A percentile compares a stretch with the other conserved stretches of the same genome.
These are phyloP conservation scores for Micropoecilia bifurca DNA, from an alignment of 2,797 vertebrate species.

Conservation along the genomic window DNA sequence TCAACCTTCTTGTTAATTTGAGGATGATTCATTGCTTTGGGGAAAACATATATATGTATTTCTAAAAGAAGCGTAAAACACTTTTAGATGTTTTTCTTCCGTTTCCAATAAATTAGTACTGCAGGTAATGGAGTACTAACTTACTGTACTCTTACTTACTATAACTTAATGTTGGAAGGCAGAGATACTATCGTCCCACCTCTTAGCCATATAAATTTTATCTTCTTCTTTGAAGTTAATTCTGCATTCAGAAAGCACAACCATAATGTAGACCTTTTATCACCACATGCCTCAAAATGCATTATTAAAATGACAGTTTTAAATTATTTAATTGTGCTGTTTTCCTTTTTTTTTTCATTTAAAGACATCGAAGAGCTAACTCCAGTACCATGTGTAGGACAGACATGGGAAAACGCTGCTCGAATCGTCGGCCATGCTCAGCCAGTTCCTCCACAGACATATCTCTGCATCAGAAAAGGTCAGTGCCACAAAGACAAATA, in stretches of 20 bases:
- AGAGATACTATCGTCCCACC: too few relatives aligned
- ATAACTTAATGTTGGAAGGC: not conserved
- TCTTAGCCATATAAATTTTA: not conserved
- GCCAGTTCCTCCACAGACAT: slow-evolving; percentile 72
- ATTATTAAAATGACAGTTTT: not conserved
- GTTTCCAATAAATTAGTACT: not conserved
- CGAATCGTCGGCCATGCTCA: slow-evolving; percentile 61
- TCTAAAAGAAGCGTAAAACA: not conserved
- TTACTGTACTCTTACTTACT: too few relatives aligned
- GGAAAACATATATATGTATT: too few relatives aligned
- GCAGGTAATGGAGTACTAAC: not conserved
- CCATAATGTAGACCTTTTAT: not conserved
- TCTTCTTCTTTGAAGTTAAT: not conserved
- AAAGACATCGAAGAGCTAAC: not conserved
- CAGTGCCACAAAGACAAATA: slow-evolving; percentile 67
- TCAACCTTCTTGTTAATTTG: not conserved
- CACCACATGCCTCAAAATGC: not conserved
- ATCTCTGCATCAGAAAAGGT: slow-evolving; percentile 77
- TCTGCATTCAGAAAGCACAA: not conserved
- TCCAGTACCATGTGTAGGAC: slow-evolving; percentile 8
- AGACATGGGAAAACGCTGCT: slow-evolving; percentile 37
- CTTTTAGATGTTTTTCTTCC: not conserved
- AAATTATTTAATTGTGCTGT: not conserved
- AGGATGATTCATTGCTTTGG: not conserved
- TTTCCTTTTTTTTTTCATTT: not conserved